Base-by-base conservation (phyloP, 2,113 vertebrate genomes). In the Gavia stellata region DNA sequence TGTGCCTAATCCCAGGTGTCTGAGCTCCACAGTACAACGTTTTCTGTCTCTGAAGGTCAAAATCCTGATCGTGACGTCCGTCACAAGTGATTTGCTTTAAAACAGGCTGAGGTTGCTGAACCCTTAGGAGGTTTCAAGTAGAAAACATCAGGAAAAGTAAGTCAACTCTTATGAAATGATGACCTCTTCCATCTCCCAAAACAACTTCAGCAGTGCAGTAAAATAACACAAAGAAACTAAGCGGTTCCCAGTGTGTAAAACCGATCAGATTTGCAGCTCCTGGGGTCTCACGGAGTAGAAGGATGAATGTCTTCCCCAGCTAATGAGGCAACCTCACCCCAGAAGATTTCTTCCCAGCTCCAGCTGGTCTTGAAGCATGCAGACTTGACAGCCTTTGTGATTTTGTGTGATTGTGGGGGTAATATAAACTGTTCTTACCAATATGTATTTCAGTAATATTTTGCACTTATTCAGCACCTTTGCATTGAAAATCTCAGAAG, bases 41-140 rank as follows among this genome's bases (percentile, higher is more conserved):
- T 78, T 92, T 49, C 58, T 80, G 68, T 44, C 81, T 89, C 66
- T 89, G 85, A 81, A 95, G 92, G 80, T 95, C 90, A 96, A 62
- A 94, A 38, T 58, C 40, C 63, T 91, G 0, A 0, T 38, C 17
- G n/a, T 85, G 94, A 52, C 82, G 52, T 91, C 75, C 82, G 52
- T 91, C 75, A 67, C 45, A 25, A 4, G 34, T 33, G 61, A 53
- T 66, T 63, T 29, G 56, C 65, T 96, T 80, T 81, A 80, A 52
- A 83, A n/a, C 2, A 34, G 71, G 45, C 49, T 14, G 61, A 90
- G 70, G 56, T 90, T 89, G 28, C 6, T 10, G 65, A 83, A 50
- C 34, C 65, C 1, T 55, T 45, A 65, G 33, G 65, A 92, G 17
- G 7, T 25, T 73, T 79, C 40, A 56, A 38, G 70, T 67, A 17